Evolutionary conservation across 1,140 invertebrate species (phyloP).

Genomic region (Wasmannia auropunctata): DNA sequence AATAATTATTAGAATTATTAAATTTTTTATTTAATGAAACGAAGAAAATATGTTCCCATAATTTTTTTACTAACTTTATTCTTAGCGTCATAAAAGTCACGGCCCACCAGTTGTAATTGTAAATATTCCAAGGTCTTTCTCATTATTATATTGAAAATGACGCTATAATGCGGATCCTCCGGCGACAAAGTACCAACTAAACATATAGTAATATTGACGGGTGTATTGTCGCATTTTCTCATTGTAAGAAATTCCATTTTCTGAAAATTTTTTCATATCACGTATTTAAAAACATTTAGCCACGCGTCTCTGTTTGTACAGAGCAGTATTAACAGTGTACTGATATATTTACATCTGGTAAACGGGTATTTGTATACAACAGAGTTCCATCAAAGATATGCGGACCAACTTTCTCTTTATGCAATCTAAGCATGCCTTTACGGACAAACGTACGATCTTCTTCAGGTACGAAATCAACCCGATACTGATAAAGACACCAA

Average conservation of each 20-base stretch:
- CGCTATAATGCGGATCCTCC: constrained; percentile 82
- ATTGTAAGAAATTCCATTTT: constrained; percentile 76
- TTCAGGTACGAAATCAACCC: constrained; percentile 91
- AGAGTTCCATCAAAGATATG: constrained; percentile 86
- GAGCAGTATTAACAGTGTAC: neutral
- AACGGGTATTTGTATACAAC: constrained; percentile 77
- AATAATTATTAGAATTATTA: neutral
- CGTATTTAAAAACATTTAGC: neutral
- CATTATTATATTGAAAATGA: constrained; percentile 91
- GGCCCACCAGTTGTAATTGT: constrained; percentile 89
- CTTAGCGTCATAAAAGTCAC: constrained; percentile 92
- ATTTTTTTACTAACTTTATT: constrained; percentile 87
- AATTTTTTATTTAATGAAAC: neutral
- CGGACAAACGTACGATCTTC: constrained; percentile 88
- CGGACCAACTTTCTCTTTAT: constrained; percentile 85
- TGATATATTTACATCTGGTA: constrained; percentile 73
- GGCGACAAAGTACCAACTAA: constrained; percentile 77
- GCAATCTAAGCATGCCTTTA: constrained; percentile 87
- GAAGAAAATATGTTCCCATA: neutral
- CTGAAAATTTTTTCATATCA: constrained; percentile 72
- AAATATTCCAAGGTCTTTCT: constrained; percentile 89
- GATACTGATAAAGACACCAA: constrained; percentile 93
- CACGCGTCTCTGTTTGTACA: neutral
- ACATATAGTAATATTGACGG: constrained; percentile 79
- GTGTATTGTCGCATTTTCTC: constrained; percentile 75